Percentiles rank a stretch among this genome's conserved stretches.
Evolutionary conservation across 2,797 vertebrate genomes (phyloP).

Genomic region (Merluccius polli): DNA sequence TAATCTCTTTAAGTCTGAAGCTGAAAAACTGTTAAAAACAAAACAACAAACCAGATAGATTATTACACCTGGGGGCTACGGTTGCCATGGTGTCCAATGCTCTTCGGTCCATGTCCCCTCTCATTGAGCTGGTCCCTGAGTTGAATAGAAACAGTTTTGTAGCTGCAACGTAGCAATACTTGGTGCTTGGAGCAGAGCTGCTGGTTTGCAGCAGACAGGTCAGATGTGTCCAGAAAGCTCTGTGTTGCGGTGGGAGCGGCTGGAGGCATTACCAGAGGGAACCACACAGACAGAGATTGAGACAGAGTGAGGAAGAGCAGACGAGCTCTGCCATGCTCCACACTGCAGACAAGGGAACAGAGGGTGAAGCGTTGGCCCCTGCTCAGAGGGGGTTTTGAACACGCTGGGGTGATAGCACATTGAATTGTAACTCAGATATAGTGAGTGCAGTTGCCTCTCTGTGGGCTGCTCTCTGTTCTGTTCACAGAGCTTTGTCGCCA

Average conservation of each 20-base stretch:
- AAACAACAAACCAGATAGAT: neutral
- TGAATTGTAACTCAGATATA: constrained; percentile 8
- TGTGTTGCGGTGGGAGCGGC: no score
- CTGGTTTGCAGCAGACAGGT: neutral
- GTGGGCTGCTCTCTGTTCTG: neutral
- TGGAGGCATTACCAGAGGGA: no score
- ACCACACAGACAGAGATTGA: no score
- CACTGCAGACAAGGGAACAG: neutral
- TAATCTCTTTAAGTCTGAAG: neutral
- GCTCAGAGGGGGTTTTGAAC: constrained; percentile 1
- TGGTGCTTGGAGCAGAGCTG: neutral
- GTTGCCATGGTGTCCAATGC: neutral
- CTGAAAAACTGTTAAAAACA: neutral
- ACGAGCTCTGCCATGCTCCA: no score
- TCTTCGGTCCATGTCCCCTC: no score
- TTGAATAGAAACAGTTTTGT: neutral
- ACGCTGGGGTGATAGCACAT: neutral
- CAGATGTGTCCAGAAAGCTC: neutral
- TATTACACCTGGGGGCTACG: neutral
- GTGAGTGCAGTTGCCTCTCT: neutral
- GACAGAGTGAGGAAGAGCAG: no score
- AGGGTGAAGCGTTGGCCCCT: neutral
- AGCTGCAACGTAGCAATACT: neutral
- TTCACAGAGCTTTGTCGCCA: neutral
- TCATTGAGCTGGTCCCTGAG: no score